phyloP scores from a whole-genome alignment of 2,113 vertebrate genomes.

The Nettapus auritus region DNA sequence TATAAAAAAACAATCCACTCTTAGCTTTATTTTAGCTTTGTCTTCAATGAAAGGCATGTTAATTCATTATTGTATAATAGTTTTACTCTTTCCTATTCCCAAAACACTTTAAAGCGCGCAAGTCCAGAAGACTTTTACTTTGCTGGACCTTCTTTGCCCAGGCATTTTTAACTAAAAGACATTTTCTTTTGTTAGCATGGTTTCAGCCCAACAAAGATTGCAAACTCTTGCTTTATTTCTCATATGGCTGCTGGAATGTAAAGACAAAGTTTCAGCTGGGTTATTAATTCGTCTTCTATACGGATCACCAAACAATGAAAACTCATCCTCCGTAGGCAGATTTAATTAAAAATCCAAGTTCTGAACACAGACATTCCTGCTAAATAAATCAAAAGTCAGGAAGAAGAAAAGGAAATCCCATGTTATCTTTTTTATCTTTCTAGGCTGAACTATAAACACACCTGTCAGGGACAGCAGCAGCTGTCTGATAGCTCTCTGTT shows the following conservation, averaged over 20 bases:
- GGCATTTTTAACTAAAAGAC: neutral
- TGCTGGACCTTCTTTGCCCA: neutral
- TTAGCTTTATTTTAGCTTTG: neutral
- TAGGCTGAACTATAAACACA: neutral
- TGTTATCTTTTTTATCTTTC: neutral
- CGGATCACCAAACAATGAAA: neutral
- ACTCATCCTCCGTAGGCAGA: neutral
- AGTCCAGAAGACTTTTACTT: neutral
- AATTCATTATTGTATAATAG: neutral
- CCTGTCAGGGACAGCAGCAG: neutral
- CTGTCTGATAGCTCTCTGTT: neutral
- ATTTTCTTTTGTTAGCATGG: neutral
- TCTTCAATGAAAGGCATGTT: neutral
- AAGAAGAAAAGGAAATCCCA: neutral
- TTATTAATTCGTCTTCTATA: neutral
- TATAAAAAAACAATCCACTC: neutral
- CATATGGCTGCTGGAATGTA: neutral
- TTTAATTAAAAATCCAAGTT: neutral
- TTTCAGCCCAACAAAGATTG: neutral
- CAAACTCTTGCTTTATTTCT: neutral
- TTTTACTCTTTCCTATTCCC: neutral
- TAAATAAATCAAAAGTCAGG: neutral
- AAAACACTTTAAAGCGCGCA: neutral
- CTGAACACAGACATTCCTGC: neutral
- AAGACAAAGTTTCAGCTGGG: neutral